These are phyloP conservation scores for Acanthisitta chloris DNA, from an alignment of 2,113 vertebrate genomes.

Conservation along the genomic window DNA sequence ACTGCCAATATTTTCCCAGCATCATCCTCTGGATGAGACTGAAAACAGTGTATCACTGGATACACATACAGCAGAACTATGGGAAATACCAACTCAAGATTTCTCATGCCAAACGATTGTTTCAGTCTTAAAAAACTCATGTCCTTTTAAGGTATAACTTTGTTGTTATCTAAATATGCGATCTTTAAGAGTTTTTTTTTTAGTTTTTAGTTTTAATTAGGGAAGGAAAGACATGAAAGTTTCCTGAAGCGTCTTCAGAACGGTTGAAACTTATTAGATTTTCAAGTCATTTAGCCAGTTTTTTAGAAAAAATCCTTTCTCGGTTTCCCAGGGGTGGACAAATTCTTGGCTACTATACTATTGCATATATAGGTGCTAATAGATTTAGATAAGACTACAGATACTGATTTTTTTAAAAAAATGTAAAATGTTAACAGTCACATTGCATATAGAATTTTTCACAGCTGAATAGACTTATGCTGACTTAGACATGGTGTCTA, in stretches of 20 bases:
- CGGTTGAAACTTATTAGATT: not conserved
- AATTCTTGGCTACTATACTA: not conserved
- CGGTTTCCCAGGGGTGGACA: not conserved
- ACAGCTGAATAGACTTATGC: not conserved
- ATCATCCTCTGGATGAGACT: not conserved
- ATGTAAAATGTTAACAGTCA: not conserved
- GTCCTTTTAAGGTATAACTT: too few relatives aligned
- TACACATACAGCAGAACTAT: not conserved
- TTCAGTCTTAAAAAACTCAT: too few relatives aligned
- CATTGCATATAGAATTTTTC: not conserved
- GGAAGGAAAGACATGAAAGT: not conserved
- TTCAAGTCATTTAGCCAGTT: not conserved
- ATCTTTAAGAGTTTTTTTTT: not conserved
- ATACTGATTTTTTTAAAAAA: not conserved
- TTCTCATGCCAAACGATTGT: not conserved
- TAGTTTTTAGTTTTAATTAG: not conserved
- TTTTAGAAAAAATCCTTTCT: not conserved
- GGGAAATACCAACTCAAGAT: not conserved
- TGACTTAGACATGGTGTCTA: not conserved
- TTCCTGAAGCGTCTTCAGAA: not conserved
- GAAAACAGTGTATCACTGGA: not conserved
- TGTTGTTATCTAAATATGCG: not conserved
- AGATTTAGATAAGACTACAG: not conserved
- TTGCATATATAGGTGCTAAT: not conserved
- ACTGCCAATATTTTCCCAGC: not conserved